A percentile compares a stretch with the other conserved stretches of the same genome.
Conservation (phyloP, 2,797 vertebrate species). For the Anolis apletophallus region DNA sequence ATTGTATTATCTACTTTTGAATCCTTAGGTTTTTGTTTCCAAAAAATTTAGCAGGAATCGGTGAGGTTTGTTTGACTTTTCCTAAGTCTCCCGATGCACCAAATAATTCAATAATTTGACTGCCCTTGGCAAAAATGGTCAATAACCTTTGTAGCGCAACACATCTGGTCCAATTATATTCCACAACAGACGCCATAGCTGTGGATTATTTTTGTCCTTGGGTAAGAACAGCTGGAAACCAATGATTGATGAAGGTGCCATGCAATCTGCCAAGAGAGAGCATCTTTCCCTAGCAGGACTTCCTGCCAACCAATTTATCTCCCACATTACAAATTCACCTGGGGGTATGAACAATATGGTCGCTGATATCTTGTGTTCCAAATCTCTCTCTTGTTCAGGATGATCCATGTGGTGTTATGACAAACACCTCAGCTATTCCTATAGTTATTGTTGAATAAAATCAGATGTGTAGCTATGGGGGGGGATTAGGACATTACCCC, state of each 20-base stretch:
- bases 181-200: conserved; percentile 47
- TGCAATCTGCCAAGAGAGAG: conserved; percentile 47
- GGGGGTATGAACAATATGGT: conserved; percentile 48
- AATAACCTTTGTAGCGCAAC: conserved; percentile 56
- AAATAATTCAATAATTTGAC: conserved; percentile 66
- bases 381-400: conserved; percentile 41
- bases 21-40: conserved; percentile 61
- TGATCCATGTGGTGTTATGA: background rate
- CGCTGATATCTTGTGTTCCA: conserved; percentile 44
- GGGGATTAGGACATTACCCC: too few relatives aligned
- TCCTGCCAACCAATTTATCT: conserved; percentile 42
- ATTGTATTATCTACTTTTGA: conserved; percentile 39
- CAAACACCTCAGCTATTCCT: background rate
- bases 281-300: conserved; percentile 39
- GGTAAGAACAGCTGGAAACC: conserved; percentile 35
- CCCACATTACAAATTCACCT: conserved; percentile 39
- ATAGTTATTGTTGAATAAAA: too few relatives aligned
- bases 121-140: conserved; percentile 58
- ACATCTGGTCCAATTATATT: conserved; percentile 51
- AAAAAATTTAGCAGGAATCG: conserved; percentile 68
- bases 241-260: conserved; percentile 32
- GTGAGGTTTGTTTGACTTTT: conserved; percentile 70
- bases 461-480: too few relatives aligned
- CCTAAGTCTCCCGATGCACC: conserved; percentile 61
- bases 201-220: conserved; percentile 26